phyloP scores from a whole-genome alignment of 2,797 vertebrate genomes.

The Notolabrus celidotus region DNA sequence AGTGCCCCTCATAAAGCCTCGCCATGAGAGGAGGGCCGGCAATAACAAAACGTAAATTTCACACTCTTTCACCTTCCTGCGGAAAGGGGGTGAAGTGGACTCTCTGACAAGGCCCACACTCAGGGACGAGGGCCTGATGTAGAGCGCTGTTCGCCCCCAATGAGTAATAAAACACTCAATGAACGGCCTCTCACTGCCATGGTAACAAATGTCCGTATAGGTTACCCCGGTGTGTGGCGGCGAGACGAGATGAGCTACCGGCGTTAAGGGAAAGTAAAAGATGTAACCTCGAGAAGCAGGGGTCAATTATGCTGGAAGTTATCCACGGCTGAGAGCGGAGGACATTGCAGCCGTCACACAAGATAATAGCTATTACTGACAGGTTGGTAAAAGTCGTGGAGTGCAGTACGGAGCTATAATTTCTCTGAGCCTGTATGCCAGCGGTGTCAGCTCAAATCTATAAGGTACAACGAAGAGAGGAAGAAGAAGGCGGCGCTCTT shows the following conservation, averaged over 20 bases:
- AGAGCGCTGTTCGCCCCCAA: conserved; percentile 57
- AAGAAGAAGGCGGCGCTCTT: conserved; percentile 25
- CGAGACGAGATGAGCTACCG: conserved; percentile 44
- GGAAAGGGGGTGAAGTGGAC: conserved; percentile 42
- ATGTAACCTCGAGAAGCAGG: conserved; percentile 63
- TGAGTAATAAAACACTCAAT: conserved; percentile 67
- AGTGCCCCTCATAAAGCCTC: conserved; percentile 29
- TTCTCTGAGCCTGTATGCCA: conserved; percentile 64
- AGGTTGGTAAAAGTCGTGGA: conserved; percentile 66
- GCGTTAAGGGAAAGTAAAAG: conserved; percentile 56
- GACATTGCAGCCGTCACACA: conserved; percentile 60
- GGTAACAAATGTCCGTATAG: conserved; percentile 69
- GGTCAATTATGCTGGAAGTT: conserved; percentile 76
- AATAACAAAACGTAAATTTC: conserved; percentile 55
- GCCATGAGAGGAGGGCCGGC: conserved; percentile 15
- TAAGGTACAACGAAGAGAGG: conserved; percentile 35
- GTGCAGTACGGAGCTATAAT: conserved; percentile 59
- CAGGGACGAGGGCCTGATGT: conserved; percentile 70
- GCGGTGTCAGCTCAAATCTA: conserved; percentile 65
- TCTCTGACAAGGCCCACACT: conserved; percentile 54
- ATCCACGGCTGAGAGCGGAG: conserved; percentile 60
- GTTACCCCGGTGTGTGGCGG: conserved; percentile 27
- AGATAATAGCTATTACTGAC: conserved; percentile 74
- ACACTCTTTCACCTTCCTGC: conserved; percentile 24
- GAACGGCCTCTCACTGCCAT: conserved; percentile 61